Percentiles rank a stretch among this genome's conserved stretches.
Evolutionary conservation across 1,140 invertebrate genomes (phyloP).

Genomic region (Aphidius gifuensis): DNA sequence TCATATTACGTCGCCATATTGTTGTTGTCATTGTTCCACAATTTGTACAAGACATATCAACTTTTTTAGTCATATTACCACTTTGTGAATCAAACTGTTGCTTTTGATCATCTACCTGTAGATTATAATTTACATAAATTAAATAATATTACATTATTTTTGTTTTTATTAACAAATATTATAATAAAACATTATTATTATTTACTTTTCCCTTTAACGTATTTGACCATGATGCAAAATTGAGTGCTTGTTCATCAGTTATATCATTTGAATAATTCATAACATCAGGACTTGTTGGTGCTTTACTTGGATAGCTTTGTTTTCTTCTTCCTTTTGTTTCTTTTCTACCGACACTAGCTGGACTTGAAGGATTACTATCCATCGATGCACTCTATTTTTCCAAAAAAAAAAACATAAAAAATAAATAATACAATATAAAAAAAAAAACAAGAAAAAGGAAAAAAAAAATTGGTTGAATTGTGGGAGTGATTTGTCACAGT

Average conservation of each 20-base stretch:
- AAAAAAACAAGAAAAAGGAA: neutral
- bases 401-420: slow-evolving; percentile 10
- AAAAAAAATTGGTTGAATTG: neutral
- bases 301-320: slow-evolving; percentile 69
- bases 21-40: slow-evolving; percentile 88
- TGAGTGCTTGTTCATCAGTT: slow-evolving; percentile 49
- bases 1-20: slow-evolving; percentile 85
- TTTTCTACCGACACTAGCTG: slow-evolving; percentile 48
- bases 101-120: slow-evolving; percentile 43
- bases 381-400: slow-evolving; percentile 46
- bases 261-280: slow-evolving; percentile 48
- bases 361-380: slow-evolving; percentile 55
- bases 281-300: slow-evolving; percentile 56
- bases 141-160: neutral
- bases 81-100: slow-evolving; percentile 45
- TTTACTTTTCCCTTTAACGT: slow-evolving; percentile 46
- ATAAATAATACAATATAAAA: slow-evolving; percentile 10
- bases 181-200: neutral
- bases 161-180: neutral
- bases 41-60: slow-evolving; percentile 76
- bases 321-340: slow-evolving; percentile 65
- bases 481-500: neutral
- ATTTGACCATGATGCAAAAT: slow-evolving; percentile 51
- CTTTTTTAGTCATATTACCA: slow-evolving; percentile 49
- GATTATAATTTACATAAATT: neutral